Conservation (phyloP, 2,888 invertebrate species). For the Cremastinae sp. region DNA sequence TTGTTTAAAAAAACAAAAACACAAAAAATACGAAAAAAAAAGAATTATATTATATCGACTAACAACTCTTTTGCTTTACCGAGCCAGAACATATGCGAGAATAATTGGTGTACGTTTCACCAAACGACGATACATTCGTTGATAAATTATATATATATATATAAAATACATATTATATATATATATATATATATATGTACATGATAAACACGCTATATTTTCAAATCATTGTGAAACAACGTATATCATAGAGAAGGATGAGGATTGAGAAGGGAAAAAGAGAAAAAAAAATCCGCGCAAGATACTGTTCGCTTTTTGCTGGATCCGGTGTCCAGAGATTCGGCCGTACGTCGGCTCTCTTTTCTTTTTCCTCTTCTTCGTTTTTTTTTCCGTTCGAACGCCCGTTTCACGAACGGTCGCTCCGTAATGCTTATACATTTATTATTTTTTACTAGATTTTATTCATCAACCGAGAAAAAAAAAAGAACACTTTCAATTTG, state of each 20-base stretch:
- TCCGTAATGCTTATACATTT: no score
- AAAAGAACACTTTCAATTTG: slow-evolving; percentile 4
- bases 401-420: slow-evolving; percentile 4
- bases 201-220: slow-evolving; percentile 51
- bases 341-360: slow-evolving; percentile 35
- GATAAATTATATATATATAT: slow-evolving; percentile 41
- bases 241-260: slow-evolving; percentile 5
- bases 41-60: slow-evolving; percentile 13
- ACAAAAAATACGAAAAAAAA: slow-evolving; percentile 1
- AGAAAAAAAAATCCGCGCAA: slow-evolving; percentile 34
- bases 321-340: slow-evolving; percentile 44
- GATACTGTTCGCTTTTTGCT: slow-evolving; percentile 53
- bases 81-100: slow-evolving; percentile 43
- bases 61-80: slow-evolving; percentile 34
- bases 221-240: slow-evolving; percentile 52
- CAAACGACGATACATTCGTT: slow-evolving; percentile 35
- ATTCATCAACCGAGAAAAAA: slow-evolving; percentile 31
- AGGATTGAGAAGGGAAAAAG: slow-evolving; percentile 7
- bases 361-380: slow-evolving; percentile 35
- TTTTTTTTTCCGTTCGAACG: slow-evolving; percentile 26
- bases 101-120: slow-evolving; percentile 23
- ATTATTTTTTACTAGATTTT: no score
- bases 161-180: slow-evolving; percentile 25
- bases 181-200: slow-evolving; percentile 36
- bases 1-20: slow-evolving; percentile 15